Percentiles rank a stretch among this genome's conserved stretches.
Conservation (phyloP, 1,140 invertebrate species). For the Venturia canescens region DNA sequence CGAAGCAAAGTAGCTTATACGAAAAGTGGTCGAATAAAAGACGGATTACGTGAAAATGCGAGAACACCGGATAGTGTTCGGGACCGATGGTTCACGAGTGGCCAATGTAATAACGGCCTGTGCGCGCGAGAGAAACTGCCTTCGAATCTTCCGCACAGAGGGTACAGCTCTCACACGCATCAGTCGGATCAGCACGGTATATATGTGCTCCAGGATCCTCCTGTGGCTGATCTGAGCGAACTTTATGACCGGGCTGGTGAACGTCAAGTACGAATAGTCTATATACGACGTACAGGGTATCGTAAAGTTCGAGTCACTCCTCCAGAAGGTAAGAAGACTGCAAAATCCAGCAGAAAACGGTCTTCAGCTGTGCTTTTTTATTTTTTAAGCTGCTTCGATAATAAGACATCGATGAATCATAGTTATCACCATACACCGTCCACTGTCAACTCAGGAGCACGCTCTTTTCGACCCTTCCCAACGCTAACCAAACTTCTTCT, state of each 20-base stretch:
- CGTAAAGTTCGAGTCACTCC: too few species aligned
- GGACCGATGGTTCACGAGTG: not conserved
- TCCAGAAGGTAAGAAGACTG: too few species aligned
- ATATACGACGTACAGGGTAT: not conserved
- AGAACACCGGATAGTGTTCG: not conserved
- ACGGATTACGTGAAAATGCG: not conserved
- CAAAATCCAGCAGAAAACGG: too few species aligned
- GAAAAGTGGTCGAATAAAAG: not conserved
- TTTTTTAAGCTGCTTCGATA: not conserved
- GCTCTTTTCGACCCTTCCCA: too few species aligned
- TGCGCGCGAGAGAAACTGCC: too few species aligned
- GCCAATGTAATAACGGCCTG: not conserved
- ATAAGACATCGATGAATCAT: too few species aligned
- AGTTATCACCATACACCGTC: too few species aligned
- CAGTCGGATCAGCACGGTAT: not conserved
- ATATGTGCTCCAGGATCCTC: not conserved
- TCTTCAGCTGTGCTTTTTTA: not conserved
- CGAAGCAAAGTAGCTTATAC: not conserved
- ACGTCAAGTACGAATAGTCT: not conserved
- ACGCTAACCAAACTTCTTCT: too few species aligned
- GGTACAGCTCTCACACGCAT: not conserved
- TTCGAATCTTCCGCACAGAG: not conserved
- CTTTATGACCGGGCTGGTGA: not conserved
- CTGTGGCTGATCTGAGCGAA: not conserved
- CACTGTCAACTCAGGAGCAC: too few species aligned